Evolutionary conservation across 2,113 vertebrate genomes (phyloP), one percentile per base, ranked within the genome.

Genomic region (Sinocyclocheilus anophthalmus): DNA sequence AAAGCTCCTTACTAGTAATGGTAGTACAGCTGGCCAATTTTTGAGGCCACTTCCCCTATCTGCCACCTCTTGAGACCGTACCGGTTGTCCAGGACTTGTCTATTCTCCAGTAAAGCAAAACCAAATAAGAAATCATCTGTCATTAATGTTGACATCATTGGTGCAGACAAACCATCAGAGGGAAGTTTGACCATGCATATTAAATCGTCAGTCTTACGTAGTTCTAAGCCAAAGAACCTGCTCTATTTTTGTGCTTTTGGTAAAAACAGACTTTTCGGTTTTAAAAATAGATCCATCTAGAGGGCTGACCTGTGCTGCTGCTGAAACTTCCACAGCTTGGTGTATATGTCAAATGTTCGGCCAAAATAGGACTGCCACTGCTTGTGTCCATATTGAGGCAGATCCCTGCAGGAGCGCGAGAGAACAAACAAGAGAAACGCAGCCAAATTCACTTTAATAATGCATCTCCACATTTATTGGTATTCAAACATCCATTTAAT

Each of bases 321-420:
- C 86, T 99, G 98, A 90, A 99, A 99, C 84, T 99, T 99, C 98
- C 98, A 99, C 86, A 99, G 96, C 87, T 99, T 99, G 81, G 98
- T 99, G 91, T 99, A 99, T 92, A 99, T 97, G 9, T 99, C 98
- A 88, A 99, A 99, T 0, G 98, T 99, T 84, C 98, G 93, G 84
- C 98, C 98, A 87, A 99, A 99, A 92, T 99, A 99, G 61, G 98
- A 99, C 73, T 99, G 98, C 98, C 98, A 99, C 91, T 99, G 98
- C 91, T 99, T 99, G 92, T 99, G 98, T 90, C 98, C 98, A 83
- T 99, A 99, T 84, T 99, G 98, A 87, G 98, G 98, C 88, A 99
- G 97, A 93, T 99, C 98, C 93, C 98, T 99, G 94, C 42, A 94
- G 55, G 70, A 67, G n/a, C 13, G 26, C 9, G 30, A 30, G 33